Conservation (phyloP, 1,140 invertebrate genomes). For the Stegodyphus dumicola region DNA sequence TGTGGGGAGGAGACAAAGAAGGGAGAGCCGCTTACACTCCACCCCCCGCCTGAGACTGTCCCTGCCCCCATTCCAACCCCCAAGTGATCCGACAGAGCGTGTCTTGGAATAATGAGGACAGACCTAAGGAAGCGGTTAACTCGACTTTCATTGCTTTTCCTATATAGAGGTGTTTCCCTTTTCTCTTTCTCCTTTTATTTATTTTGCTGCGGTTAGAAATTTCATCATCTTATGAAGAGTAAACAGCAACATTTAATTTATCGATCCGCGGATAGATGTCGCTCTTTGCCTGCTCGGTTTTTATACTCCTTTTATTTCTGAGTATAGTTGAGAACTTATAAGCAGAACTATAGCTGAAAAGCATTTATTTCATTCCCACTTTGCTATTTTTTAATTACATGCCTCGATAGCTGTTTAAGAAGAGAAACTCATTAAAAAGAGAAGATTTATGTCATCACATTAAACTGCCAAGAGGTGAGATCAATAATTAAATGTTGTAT, state of each 20-base stretch:
- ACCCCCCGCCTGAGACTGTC: neutral
- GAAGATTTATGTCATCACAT: too few relatives aligned
- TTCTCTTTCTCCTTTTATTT: neutral
- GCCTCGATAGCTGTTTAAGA: too few relatives aligned
- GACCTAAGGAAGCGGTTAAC: slow-evolving; percentile 38
- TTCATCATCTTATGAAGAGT: neutral
- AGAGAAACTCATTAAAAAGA: too few relatives aligned
- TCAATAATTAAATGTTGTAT: too few relatives aligned
- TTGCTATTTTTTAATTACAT: too few relatives aligned
- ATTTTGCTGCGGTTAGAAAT: neutral
- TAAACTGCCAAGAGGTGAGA: too few relatives aligned
- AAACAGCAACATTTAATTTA: neutral
- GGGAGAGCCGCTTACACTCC: too few relatives aligned
- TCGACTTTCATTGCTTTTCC: slow-evolving; percentile 42
- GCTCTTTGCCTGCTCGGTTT: neutral
- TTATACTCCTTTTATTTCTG: neutral
- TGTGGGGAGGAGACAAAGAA: neutral
- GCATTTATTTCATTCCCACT: too few relatives aligned
- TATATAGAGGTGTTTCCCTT: slow-evolving; percentile 10
- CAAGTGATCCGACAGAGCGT: slow-evolving; percentile 30
- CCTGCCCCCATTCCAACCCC: neutral
- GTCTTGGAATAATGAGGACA: slow-evolving; percentile 42
- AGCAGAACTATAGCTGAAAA: too few relatives aligned
- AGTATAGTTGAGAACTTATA: neutral
- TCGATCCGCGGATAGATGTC: too few relatives aligned